Base-by-base conservation (phyloP, 2,113 vertebrate species). In the Myodes glareolus region DNA sequence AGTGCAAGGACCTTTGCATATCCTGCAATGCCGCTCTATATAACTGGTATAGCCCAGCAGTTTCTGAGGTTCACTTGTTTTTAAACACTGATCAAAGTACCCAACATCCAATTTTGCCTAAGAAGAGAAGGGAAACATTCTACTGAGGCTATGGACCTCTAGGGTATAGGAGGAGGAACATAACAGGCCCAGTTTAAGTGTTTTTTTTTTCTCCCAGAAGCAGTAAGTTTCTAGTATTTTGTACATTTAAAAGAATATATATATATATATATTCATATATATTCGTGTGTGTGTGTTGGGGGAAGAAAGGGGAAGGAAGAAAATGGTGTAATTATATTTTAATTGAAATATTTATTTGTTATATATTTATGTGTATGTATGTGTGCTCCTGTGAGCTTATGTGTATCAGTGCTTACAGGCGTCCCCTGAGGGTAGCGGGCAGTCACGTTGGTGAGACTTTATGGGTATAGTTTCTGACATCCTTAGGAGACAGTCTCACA, bases 61-160 rank as follows among this genome's bases (percentile, higher is more conserved):
- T 67, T 76, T 89, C 58, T 39, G n/a, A 94, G 61, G 47, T 55
- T 88, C 63, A 36, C 16, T 92, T 36, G 90, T 45, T 36, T 55
- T 21, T 52, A 68, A 61, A 25, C 3, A 68, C 16, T 19, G 72
- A 36, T 58, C 63, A 82, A 89, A 85, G 63, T 39, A 87, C 14
- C 25, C 82, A 84, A 25, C n/a, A 87, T 36, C 55, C 80, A 58
- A 47, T 31, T 86, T 84, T 92, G 67, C 45, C 67, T 23, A 50
- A 93, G 80, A 29, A 80, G 88, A 80, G 92, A 85, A 96, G 91
- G 86, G 1, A 94, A 27, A 42, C 33, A 65, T 67, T 63, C 45
- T 55, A 17, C 8, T 50, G 31, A 86, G 61, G 42, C 42, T 36
- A 4, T 12, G 63, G 10, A 45, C 63, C 2, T 31, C 63, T 33